Percentiles rank a stretch among this genome's conserved stretches.
phyloP scores from a whole-genome alignment of 53 echinoderm and acorn worm species.

The Temnopleurus reevesii region DNA sequence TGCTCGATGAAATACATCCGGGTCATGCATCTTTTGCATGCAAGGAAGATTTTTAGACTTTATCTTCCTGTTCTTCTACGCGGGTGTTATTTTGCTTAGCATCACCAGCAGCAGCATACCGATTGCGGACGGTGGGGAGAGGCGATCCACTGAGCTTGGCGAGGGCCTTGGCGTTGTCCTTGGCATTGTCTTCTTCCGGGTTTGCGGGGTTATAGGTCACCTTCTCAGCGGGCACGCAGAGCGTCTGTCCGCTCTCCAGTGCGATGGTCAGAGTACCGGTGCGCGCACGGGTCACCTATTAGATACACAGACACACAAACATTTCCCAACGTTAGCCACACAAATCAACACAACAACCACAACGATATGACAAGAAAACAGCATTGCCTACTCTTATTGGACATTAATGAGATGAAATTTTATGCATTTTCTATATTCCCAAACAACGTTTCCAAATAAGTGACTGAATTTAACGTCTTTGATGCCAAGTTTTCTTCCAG shows the following conservation, averaged over 20 bases:
- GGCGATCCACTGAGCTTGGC: slow-evolving; percentile 61
- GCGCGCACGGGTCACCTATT: slow-evolving; percentile 69
- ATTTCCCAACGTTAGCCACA: background rate
- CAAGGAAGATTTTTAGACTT: background rate
- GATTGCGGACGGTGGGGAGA: slow-evolving; percentile 44
- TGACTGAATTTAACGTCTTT: no score
- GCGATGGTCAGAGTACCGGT: slow-evolving; percentile 81
- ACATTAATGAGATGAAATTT: no score
- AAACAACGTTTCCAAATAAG: no score
- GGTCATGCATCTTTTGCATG: background rate
- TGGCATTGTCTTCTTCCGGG: background rate
- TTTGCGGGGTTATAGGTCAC: slow-evolving; percentile 72
- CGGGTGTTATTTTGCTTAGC: background rate
- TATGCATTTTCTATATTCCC: no score
- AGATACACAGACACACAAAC: background rate
- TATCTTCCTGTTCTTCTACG: background rate
- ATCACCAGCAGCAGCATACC: background rate
- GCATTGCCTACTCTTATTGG: no score
- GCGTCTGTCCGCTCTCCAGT: slow-evolving; percentile 71
- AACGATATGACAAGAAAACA: no score
- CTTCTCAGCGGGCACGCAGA: slow-evolving; percentile 74
- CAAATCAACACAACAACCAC: no score
- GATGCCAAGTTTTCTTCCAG: no score
- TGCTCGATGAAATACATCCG: background rate
- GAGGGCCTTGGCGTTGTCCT: slow-evolving; percentile 51